Evolutionary conservation across 2,888 invertebrate species (phyloP), one percentile per base, ranked within the genome.

Genomic region (Drosophila meridionalis): DNA sequence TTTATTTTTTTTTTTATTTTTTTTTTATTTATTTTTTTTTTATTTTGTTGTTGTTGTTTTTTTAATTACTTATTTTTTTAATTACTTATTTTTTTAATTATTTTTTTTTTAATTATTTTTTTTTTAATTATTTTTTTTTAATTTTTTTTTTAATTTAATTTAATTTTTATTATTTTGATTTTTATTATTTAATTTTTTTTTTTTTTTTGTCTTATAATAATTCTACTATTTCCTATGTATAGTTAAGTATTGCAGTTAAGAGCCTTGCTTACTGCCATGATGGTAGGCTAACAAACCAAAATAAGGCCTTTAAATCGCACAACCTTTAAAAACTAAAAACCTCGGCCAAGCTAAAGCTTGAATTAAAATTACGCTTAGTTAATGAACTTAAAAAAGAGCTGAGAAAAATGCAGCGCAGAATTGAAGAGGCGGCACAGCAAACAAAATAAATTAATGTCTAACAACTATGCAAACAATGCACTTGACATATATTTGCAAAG

Each of bases 401-500:
- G n/a, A 55, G n/a, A 47, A 66, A 48, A 60, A 63, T 76, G 58
- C 70, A 69, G 38, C 14, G 47, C 48, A n/a, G 26, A 47, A 12
- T 53, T 53, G 38, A 69, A 65, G 65, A 80, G 48, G 56, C 72
- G 57, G 57, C 42, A 60, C 34, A 50, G 8, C 47, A 70, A 78
- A 59, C 34, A 53, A 14, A 53, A 43, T n/a, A 36, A 70, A 55
- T 50, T 40, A 60, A 60, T 55, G 52, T 55, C 52, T 36, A 69
- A 56, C 65, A 62, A 50, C 34, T 26, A 40, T 34, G 48, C 56
- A 32, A 59, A 67, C 65, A 79, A 66, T 79, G 76, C 83, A 84
- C 78, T 84, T 88, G 87, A 87, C 83, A 88, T 52, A 84, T 78
- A 73, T 82, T 60, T 70, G 59, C 63, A 61, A 58, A 66, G 43